Evolutionary conservation across 2,888 invertebrate species (phyloP).

Genomic region (Incurvaria masculella): DNA sequence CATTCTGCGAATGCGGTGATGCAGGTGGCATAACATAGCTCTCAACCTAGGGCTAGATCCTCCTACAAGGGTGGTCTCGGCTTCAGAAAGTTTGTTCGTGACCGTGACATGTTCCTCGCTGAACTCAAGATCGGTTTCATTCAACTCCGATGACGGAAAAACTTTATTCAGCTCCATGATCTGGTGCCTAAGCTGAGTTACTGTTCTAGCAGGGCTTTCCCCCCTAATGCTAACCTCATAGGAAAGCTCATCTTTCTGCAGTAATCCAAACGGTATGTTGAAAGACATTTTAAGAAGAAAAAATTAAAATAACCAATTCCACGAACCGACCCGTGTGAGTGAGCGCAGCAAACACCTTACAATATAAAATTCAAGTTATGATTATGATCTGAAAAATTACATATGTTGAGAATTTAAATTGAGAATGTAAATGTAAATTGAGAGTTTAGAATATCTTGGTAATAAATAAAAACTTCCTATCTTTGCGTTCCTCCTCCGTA

Average conservation of each 20-base stretch:
- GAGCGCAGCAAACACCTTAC: no score
- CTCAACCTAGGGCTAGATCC: background rate
- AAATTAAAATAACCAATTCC: no score
- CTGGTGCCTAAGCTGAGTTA: background rate
- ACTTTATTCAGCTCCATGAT: background rate
- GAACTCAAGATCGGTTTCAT: background rate
- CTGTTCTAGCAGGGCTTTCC: background rate
- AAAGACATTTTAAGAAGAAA: background rate
- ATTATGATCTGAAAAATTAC: no score
- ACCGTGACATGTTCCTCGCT: background rate
- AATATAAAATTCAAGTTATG: no score
- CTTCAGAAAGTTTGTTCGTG: background rate
- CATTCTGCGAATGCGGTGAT: background rate
- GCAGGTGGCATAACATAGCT: background rate
- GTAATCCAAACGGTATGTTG: background rate
- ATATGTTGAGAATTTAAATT: no score
- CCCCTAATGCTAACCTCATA: background rate
- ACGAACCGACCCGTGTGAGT: no score
- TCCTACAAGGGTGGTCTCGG: background rate
- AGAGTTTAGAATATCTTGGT: no score
- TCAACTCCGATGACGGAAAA: background rate
- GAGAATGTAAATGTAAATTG: no score
- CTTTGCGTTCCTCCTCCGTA: no score
- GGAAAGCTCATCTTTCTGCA: background rate
- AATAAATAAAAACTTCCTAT: no score